Base-by-base conservation (phyloP, 2,113 vertebrate genomes). In the Macquaria australasica region DNA sequence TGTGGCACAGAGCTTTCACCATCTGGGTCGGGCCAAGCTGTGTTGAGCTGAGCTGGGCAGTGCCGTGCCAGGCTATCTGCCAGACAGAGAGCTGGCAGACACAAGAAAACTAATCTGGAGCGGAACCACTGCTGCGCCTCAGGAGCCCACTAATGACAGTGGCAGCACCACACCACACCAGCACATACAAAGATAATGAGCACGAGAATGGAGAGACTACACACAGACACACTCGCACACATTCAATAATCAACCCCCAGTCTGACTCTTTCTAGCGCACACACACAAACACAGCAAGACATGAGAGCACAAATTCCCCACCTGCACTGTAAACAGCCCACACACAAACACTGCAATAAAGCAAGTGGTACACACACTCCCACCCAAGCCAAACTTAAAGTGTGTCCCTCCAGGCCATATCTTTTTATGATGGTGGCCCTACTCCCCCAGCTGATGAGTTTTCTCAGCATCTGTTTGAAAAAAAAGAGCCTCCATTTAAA, bases 131-230 rank as follows among this genome's bases (percentile, higher is more conserved):
- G 94, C 91, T 92, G 94, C 82, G 91, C 91, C 90, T 93, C 91
- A 93, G 95, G 92, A 93, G 91, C 88, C 92, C 88, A 91, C 94
- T 95, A 95, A 96, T 95, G 94, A 95, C 91, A 87, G 92, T 85
- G 86, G 88, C 93, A 85, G 88, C 88, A 74, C 85, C 58, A 67
- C 77, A 77, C 84, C 85, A 86, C 92, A 93, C 73, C 82, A 81
- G 82, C 92, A 91, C 88, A 93, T 88, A 89, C 87, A 91, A 90
- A 92, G 91, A 92, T 94, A 93, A 92, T 90, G 90, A 94, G 90
- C 87, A 86, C 37, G 69, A 93, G 89, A 93, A 88, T 64, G 72
- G 82, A 86, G 87, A 71, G 87, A 86, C 87, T 84, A 79, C 83
- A 89, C 86, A 85, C 82, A 87, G 50, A 87, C 80, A 83, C 85